phyloP scores from a whole-genome alignment of 2,888 invertebrate species.

The Kuschelorhynchus macadamiae region DNA sequence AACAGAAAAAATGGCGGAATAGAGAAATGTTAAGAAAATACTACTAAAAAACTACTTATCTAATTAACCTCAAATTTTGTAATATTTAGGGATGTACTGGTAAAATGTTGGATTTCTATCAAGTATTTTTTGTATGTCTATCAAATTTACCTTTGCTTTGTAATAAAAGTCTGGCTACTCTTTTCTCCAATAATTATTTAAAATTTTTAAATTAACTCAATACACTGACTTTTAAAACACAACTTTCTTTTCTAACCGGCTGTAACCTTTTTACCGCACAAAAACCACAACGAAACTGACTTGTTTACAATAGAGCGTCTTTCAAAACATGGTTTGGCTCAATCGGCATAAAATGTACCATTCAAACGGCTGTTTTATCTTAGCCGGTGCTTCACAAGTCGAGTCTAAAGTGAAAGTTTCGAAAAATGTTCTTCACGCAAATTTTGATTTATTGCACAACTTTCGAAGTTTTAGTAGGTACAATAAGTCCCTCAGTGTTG shows the following conservation, averaged over 20 bases:
- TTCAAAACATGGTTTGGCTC: constrained; percentile 21
- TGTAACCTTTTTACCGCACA: constrained; percentile 5
- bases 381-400: constrained; percentile 37
- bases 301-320: constrained; percentile 25
- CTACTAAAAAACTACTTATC: no score
- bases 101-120: no score
- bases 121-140: no score
- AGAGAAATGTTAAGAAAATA: no score
- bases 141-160: no score
- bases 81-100: no score
- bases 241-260: constrained; percentile 8
- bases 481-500: no score
- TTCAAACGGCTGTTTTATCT: constrained; percentile 39
- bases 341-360: constrained; percentile 41
- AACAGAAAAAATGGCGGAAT: no score
- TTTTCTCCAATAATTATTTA: no score
- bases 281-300: constrained; percentile 13
- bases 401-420: constrained; percentile 64
- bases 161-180: no score
- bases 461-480: constrained; percentile 53
- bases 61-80: no score
- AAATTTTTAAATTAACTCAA: no score
- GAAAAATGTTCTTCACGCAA: constrained; percentile 63
- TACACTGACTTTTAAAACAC: constrained; percentile 4
- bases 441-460: constrained; percentile 66